These are phyloP conservation scores for Drosophila guanche DNA, from an alignment of 1,140 invertebrate genomes.

Conservation along the genomic window DNA sequence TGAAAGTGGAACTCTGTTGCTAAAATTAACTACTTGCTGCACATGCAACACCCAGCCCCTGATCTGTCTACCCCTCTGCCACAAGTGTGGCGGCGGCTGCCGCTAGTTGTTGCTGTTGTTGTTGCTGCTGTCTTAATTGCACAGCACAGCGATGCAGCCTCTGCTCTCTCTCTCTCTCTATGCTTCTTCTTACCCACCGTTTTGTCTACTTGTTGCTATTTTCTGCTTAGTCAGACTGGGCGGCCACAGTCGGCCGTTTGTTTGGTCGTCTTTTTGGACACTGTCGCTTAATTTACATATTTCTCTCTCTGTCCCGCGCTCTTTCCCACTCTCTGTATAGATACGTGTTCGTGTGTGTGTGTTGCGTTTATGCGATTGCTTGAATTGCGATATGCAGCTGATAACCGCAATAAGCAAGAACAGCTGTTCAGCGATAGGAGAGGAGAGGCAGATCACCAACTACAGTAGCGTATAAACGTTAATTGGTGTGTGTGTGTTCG, in stretches of 20 bases:
- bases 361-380: slow-evolving; percentile 25
- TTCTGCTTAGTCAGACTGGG: slow-evolving; percentile 77
- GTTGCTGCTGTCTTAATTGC: slow-evolving; percentile 72
- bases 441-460: slow-evolving; percentile 7
- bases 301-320: background rate
- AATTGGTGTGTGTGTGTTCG: background rate
- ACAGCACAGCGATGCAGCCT: slow-evolving; percentile 51
- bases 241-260: slow-evolving; percentile 43
- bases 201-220: slow-evolving; percentile 73
- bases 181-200: slow-evolving; percentile 13
- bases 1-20: slow-evolving; percentile 78
- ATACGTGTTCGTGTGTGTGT: slow-evolving; percentile 38
- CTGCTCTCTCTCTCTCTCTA: slow-evolving; percentile 23
- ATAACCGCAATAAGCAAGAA: slow-evolving; percentile 21
- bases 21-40: slow-evolving; percentile 67
- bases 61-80: slow-evolving; percentile 2
- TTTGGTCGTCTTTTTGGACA: slow-evolving; percentile 28
- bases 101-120: slow-evolving; percentile 61
- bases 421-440: slow-evolving; percentile 25
- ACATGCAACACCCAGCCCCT: slow-evolving; percentile 44
- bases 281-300: slow-evolving; percentile 51
- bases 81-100: slow-evolving; percentile 36
- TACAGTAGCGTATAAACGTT: slow-evolving; percentile 30
- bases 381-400: slow-evolving; percentile 26
- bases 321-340: background rate